Percentiles rank a stretch among this genome's conserved stretches.
Evolutionary conservation across 2,113 vertebrate species (phyloP).

Genomic region (Pseudopodoces humilis): DNA sequence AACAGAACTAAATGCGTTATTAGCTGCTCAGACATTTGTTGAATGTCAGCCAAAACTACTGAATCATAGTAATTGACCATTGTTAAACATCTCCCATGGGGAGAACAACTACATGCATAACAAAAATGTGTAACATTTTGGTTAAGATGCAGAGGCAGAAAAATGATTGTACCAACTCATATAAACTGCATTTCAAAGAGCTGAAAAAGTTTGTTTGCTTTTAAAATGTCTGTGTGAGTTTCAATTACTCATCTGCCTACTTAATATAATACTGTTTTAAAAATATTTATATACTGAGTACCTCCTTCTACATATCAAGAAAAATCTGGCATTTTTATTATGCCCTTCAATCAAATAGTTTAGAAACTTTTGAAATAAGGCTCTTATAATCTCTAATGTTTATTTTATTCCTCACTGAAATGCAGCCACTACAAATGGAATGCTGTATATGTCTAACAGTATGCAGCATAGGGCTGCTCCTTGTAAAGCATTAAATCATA

Average conservation of each 20-base stretch:
- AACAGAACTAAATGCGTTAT: conserved; percentile 58
- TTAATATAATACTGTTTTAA: neutral
- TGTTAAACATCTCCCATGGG: conserved; percentile 50
- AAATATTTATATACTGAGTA: neutral
- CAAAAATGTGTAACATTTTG: neutral
- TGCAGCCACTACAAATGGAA: neutral
- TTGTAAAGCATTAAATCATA: neutral
- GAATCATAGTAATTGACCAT: conserved; percentile 34
- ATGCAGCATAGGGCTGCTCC: neutral
- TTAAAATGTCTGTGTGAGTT: neutral
- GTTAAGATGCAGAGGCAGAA: neutral
- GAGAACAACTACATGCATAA: neutral
- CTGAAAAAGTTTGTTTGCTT: neutral
- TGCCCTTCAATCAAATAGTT: neutral
- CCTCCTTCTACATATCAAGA: neutral
- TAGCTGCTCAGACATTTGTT: conserved; percentile 61
- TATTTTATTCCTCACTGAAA: neutral
- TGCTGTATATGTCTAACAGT: neutral
- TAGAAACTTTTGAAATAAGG: neutral
- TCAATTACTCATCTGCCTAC: neutral
- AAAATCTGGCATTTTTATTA: neutral
- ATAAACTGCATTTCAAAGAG: neutral
- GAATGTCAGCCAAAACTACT: conserved; percentile 62
- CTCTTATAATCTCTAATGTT: neutral
- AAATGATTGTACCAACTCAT: neutral